Evolutionary conservation across 2,888 invertebrate genomes (phyloP), one percentile per base, ranked within the genome.

Genomic region (Xylocampa areola): DNA sequence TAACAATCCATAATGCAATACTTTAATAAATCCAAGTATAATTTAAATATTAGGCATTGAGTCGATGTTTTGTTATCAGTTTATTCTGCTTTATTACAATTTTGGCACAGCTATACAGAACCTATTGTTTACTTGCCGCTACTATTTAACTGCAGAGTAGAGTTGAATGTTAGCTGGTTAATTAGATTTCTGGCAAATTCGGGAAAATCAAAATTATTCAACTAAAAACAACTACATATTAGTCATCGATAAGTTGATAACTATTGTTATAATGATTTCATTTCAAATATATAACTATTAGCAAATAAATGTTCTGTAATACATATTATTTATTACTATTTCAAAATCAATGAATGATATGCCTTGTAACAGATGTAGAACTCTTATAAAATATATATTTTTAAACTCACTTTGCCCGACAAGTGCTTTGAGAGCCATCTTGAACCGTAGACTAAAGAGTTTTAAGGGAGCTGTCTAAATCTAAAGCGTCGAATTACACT

Each of bases 341-440:
- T 1, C 0, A 25, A 49, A 45, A 37, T 21, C 0, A 49, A 25
- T 5, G 4, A 4, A 6, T 6, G 8, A n/a, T 11, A 16, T 1
- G 13, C 11, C 21, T 19, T 25, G 35, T 68, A 36, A 2, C 23
- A 10, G 7, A 8, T 36, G 16, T 30, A 53, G 43, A 53, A 57
- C 37, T 54, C 16, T 2, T 36, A 59, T n/a, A 64, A 69, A 65
- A 65, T 62, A 62, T 61, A 55, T 66, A 61, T 73, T 76, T 79
- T 85, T 70, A 73, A 84, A 97, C 97, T 97, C 94, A 97, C 97
- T 97, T 94, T 96, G 97, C 72, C 97, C 97, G 85, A 97, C 97
- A 89, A 96, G 96, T 88, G 96, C 96, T 95, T 97, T 97, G 85
- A 97, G 95, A 94, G 97, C 97, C 97, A 97, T 97, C 94, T 95